Conservation (phyloP, 2,797 vertebrate genomes). For the Gallinago solitaria region DNA sequence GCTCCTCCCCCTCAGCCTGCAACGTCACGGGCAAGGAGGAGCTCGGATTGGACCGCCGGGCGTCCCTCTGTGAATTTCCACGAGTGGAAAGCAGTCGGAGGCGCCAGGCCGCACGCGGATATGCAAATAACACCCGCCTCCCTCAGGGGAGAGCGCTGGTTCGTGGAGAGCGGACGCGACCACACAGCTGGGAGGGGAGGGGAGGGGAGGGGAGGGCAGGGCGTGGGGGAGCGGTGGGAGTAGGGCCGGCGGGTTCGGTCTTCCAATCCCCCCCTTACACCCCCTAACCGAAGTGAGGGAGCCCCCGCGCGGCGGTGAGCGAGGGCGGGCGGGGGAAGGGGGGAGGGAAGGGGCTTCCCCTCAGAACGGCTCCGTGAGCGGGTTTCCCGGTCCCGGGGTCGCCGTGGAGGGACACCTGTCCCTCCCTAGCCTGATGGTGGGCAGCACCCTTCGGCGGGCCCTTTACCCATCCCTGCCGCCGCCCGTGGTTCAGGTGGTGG, state of each 20-base stretch:
- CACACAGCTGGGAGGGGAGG: neutral
- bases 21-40: neutral
- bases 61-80: neutral
- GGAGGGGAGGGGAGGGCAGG: neutral
- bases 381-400: fast-evolving
- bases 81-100: neutral
- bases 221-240: no score
- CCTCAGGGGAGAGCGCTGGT: neutral
- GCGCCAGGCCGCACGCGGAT: neutral
- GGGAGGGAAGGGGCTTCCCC: neutral
- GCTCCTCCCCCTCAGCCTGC: fast-evolving
- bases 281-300: neutral
- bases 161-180: slow-evolving; percentile 13
- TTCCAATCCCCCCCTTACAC: fast-evolving
- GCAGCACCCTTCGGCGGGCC: no score
- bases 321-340: fast-evolving
- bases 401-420: neutral
- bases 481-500: neutral
- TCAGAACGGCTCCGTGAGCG: neutral
- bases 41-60: fast-evolving
- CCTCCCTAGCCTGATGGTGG: neutral
- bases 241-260: no score
- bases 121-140: neutral
- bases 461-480: no score
- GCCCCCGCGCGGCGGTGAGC: neutral